phyloP scores from a whole-genome alignment of 2,113 vertebrate species.

The Solenodon paradoxus region DNA sequence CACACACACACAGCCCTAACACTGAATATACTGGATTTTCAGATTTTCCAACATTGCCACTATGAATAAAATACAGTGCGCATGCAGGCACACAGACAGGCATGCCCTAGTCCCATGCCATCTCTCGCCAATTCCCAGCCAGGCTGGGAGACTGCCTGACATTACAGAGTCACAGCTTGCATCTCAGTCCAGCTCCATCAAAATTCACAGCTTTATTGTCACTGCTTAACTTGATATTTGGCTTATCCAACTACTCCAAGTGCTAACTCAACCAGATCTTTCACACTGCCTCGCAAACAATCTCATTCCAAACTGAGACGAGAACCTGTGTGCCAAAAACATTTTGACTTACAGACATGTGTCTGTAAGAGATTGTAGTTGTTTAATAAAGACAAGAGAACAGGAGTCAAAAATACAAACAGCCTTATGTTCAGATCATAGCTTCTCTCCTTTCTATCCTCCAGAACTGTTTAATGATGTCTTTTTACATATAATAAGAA shows the following conservation, averaged over 20 bases:
- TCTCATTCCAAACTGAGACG: not conserved
- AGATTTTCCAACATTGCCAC: not conserved
- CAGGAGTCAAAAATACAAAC: not conserved
- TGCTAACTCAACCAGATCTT: not conserved
- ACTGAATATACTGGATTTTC: not conserved
- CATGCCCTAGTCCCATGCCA: not conserved
- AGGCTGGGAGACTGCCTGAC: not conserved
- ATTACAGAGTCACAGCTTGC: not conserved
- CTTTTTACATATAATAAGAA: not conserved
- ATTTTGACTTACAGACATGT: not conserved
- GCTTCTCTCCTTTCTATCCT: not conserved
- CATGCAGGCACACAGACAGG: rapidly evolving
- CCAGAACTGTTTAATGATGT: not conserved
- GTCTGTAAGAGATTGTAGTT: not conserved
- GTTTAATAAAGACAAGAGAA: not conserved
- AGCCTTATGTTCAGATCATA: not conserved
- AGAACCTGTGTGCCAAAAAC: not conserved
- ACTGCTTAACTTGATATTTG: not conserved
- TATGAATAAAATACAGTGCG: not conserved
- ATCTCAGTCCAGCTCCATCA: not conserved
- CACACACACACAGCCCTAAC: not conserved
- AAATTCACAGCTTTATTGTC: not conserved
- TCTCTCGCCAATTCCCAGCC: not conserved
- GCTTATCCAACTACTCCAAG: not conserved
- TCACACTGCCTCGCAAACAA: not conserved